phyloP scores from a whole-genome alignment of 2,113 vertebrate species.

The Colinus virginianus region DNA sequence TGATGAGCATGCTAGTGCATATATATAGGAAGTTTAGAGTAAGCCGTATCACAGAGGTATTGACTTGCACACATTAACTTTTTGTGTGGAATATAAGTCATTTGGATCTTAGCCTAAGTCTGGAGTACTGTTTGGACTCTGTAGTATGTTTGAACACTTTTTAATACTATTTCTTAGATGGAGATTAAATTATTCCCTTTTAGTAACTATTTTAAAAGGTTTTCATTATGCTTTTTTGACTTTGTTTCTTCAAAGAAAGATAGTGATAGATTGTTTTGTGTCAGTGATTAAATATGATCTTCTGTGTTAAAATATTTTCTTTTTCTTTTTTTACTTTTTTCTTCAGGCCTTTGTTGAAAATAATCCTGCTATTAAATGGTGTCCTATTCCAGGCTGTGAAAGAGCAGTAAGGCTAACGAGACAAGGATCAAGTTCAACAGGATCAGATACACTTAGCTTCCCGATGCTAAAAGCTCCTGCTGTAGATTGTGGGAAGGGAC shows the following conservation, averaged over 20 bases:
- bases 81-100: neutral
- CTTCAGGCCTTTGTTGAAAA: constrained; percentile 98
- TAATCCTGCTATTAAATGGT: constrained; percentile 98
- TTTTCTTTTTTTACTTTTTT: neutral
- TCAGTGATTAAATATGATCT: constrained; percentile 9
- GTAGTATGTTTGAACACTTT: neutral
- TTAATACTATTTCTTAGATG: neutral
- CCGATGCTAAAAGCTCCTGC: constrained; percentile 93
- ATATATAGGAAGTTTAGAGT: neutral
- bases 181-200: neutral
- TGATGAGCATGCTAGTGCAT: neutral
- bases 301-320: constrained; percentile 23
- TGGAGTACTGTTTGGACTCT: neutral
- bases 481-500: constrained; percentile 97
- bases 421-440: constrained; percentile 86
- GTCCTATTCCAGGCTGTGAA: constrained; percentile 93
- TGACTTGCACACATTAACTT: neutral
- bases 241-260: neutral
- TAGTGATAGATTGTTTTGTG: neutral
- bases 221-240: neutral
- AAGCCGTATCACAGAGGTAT: neutral
- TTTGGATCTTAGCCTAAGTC: neutral
- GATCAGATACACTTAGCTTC: constrained; percentile 88
- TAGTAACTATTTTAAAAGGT: neutral
- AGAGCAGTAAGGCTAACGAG: constrained; percentile 92